Percentiles rank a stretch among this genome's conserved stretches.
Conservation (phyloP, 2,888 invertebrate genomes). For the Octonoba sinensis region DNA sequence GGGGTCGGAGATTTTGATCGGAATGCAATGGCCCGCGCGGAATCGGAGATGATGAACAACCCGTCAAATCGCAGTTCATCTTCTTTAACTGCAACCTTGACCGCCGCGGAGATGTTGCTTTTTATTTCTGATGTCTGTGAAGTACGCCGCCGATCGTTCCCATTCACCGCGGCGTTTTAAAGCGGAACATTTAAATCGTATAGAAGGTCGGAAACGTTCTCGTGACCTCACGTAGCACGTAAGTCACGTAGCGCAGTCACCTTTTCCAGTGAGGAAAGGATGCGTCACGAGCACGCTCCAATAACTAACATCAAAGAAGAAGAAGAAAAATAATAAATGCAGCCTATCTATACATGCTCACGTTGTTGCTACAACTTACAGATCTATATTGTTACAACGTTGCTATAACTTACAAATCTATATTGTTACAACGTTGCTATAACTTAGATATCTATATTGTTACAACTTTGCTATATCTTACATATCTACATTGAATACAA, state of each 20-base stretch:
- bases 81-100: constrained; percentile 44
- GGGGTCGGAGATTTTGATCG: background rate
- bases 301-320: too few relatives aligned
- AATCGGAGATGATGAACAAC: constrained; percentile 33
- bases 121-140: constrained; percentile 24
- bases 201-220: constrained; percentile 37
- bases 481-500: too few relatives aligned
- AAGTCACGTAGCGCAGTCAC: background rate
- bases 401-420: too few relatives aligned
- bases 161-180: constrained; percentile 46
- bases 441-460: too few relatives aligned
- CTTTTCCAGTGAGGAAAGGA: background rate
- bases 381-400: too few relatives aligned
- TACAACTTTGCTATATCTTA: too few relatives aligned
- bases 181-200: constrained; percentile 44
- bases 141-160: constrained; percentile 44
- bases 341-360: too few relatives aligned
- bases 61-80: constrained; percentile 22
- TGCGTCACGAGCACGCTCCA: too few relatives aligned
- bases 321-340: too few relatives aligned
- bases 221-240: background rate
- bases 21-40: too few relatives aligned
- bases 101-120: constrained; percentile 20
- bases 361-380: too few relatives aligned
- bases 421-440: too few relatives aligned